These are phyloP conservation scores for Hypomecis atomaria DNA, from an alignment of 2,888 invertebrate genomes.

Conservation along the genomic window DNA sequence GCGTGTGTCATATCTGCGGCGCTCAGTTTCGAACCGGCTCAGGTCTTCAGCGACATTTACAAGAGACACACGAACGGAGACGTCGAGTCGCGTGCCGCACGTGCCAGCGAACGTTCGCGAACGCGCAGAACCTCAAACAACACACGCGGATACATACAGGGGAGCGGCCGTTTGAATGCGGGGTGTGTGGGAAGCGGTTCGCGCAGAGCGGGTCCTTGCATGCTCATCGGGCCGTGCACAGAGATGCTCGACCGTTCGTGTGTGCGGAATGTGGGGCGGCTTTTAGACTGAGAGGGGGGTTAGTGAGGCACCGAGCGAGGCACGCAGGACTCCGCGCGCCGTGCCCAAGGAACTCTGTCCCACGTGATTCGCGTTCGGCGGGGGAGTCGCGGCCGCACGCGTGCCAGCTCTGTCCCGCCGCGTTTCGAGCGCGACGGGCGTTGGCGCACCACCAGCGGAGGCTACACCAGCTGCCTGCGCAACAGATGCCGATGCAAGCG, in stretches of 20 bases:
- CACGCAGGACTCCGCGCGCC: constrained; percentile 72
- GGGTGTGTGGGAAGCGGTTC: constrained; percentile 86
- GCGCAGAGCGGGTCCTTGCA: constrained; percentile 87
- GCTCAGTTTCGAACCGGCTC: constrained; percentile 87
- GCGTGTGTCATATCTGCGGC: constrained; percentile 87
- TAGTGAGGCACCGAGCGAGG: constrained; percentile 83
- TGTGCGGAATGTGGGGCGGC: constrained; percentile 86
- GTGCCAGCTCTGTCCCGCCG: constrained; percentile 72
- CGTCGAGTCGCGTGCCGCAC: constrained; percentile 84
- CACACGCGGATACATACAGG: constrained; percentile 86
- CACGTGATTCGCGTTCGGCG: constrained; percentile 72
- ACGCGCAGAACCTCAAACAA: constrained; percentile 85
- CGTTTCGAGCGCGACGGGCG: constrained; percentile 81
- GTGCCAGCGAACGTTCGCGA: constrained; percentile 85
- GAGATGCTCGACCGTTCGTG: constrained; percentile 80
- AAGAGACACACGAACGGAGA: constrained; percentile 86
- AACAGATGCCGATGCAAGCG: constrained; percentile 4
- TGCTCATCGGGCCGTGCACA: constrained; percentile 86
- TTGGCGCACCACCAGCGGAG: constrained; percentile 70
- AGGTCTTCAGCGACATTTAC: constrained; percentile 85
- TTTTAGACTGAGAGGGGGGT: constrained; percentile 84
- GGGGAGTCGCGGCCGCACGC: constrained; percentile 1
- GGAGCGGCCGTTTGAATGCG: constrained; percentile 84
- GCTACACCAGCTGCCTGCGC: constrained; percentile 8
- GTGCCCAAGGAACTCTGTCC: not conserved